These are phyloP conservation scores for Podocnemis expansa DNA, from an alignment of 2,113 vertebrate species.

Conservation along the genomic window DNA sequence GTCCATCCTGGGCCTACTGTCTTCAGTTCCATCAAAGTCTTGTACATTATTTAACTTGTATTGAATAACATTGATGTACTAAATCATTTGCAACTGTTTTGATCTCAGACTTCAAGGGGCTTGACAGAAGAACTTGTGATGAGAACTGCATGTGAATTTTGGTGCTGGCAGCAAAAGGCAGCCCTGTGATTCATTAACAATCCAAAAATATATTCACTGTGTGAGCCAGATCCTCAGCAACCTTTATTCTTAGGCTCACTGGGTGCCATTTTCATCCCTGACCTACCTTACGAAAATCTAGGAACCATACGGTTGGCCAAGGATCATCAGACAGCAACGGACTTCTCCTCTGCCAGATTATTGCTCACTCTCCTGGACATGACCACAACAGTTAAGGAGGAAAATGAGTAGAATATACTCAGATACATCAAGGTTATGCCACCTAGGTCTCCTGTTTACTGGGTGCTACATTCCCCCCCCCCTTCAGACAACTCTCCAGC, in stretches of 20 bases:
- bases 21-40: not conserved
- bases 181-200: not conserved
- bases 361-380: not conserved
- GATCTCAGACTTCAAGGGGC: not conserved
- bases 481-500: not conserved
- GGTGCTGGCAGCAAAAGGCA: not conserved
- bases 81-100: not conserved
- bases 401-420: not conserved
- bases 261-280: not conserved
- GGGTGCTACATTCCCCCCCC: not conserved
- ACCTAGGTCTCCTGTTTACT: not conserved
- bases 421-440: not conserved
- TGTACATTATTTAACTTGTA: not conserved
- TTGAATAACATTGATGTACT: not conserved
- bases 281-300: not conserved
- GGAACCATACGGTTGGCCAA: not conserved
- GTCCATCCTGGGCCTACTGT: not conserved
- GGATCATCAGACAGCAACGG: not conserved
- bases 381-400: not conserved
- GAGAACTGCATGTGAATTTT: not conserved
- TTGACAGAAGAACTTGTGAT: rapidly evolving
- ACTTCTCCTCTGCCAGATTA: not conserved
- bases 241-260: not conserved
- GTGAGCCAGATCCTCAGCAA: not conserved
- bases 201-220: not conserved